A percentile compares a stretch with the other conserved stretches of the same genome.
Conservation (phyloP, 2,797 vertebrate species). For the Amazona finschi region DNA sequence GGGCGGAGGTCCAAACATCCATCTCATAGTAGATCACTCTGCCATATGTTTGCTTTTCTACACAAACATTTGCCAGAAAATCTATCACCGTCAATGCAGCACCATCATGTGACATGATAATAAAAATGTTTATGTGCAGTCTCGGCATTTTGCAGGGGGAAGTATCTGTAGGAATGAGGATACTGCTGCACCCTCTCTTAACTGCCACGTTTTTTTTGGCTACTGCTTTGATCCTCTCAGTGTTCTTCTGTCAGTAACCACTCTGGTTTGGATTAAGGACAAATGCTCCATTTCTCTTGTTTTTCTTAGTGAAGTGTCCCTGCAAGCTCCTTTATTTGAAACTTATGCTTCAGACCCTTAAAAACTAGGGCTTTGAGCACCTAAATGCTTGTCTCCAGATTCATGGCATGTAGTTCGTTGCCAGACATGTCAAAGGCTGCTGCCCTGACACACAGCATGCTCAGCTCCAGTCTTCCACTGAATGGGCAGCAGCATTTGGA, state of each 20-base stretch:
- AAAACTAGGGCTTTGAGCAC: neutral
- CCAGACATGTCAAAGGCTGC: neutral
- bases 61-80: conserved; percentile 36
- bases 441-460: neutral
- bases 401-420: neutral
- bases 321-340: neutral
- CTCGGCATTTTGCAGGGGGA: neutral
- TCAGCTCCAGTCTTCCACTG: neutral
- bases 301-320: neutral
- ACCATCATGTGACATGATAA: conserved; percentile 18
- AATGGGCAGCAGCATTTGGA: neutral
- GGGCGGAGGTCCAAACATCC: neutral
- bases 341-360: neutral
- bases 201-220: neutral
- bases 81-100: conserved; percentile 23
- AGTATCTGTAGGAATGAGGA: neutral
- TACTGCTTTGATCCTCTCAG: conserved; percentile 5
- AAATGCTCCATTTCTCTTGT: neutral
- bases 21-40: neutral
- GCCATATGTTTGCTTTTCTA: conserved; percentile 21
- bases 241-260: conserved; percentile 14
- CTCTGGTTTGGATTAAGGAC: conserved; percentile 26
- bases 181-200: neutral
- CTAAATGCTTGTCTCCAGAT: neutral
- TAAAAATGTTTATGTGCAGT: conserved; percentile 28